Conservation (phyloP, 2,888 invertebrate species). For the Dione juno region DNA sequence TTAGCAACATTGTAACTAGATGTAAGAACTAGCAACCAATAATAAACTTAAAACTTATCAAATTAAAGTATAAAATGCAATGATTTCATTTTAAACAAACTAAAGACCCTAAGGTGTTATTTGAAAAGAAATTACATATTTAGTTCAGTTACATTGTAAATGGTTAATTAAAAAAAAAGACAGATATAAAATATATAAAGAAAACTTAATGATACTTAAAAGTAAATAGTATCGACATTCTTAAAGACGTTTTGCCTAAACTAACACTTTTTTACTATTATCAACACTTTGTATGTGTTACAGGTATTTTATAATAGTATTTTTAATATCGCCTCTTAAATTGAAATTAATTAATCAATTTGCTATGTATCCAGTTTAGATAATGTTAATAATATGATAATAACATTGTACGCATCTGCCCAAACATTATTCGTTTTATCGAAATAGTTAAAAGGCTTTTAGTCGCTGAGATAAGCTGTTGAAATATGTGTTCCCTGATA, state of each 20-base stretch:
- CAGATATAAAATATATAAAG: background rate
- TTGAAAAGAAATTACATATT: constrained; percentile 4
- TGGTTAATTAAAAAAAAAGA: background rate
- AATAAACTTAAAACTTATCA: constrained; percentile 1
- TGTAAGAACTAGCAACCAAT: background rate
- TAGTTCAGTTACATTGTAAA: background rate
- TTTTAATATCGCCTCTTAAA: background rate
- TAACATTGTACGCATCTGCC: constrained; percentile 21
- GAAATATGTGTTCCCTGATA: constrained; percentile 5
- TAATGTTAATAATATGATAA: constrained; percentile 12
- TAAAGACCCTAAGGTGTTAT: background rate
- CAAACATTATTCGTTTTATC: constrained; percentile 19
- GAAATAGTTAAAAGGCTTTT: constrained; percentile 11
- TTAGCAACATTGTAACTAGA: constrained; percentile 39
- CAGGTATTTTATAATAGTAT: constrained; percentile 1
- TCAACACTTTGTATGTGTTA: constrained; percentile 2
- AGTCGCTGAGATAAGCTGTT: constrained; percentile 1
- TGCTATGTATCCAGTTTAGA: constrained; percentile 3
- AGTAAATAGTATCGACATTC: background rate
- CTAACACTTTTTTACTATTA: constrained; percentile 10
- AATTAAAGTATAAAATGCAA: constrained; percentile 9
- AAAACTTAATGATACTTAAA: background rate
- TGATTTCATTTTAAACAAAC: background rate
- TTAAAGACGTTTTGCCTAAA: background rate
- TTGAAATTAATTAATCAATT: background rate